Conservation (phyloP, 2,797 vertebrate species). For the Cephalopachus bancanus region DNA sequence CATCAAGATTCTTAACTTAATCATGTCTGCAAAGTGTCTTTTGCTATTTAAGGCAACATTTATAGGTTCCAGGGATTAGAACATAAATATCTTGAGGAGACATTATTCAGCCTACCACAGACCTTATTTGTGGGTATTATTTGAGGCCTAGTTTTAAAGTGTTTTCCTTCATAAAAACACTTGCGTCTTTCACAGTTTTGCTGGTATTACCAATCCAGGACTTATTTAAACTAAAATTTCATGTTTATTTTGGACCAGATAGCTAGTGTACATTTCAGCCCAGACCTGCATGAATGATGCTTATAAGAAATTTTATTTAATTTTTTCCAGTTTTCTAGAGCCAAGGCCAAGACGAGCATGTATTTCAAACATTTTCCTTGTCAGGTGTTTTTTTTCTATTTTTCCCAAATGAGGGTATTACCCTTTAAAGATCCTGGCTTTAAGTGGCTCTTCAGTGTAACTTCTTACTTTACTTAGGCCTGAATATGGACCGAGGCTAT, state of each 20-base stretch:
- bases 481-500: not conserved
- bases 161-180: not conserved
- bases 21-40: not conserved
- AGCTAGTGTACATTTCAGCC: not conserved
- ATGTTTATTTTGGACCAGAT: not conserved
- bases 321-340: not conserved
- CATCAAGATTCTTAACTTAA: not conserved
- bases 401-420: not conserved
- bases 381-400: not conserved
- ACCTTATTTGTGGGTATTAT: not conserved
- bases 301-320: not conserved
- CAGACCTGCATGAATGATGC: not conserved
- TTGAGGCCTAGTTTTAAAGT: not conserved
- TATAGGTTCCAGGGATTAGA: not conserved
- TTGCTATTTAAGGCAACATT: not conserved
- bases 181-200: not conserved
- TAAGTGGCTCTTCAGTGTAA: not conserved
- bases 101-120: not conserved
- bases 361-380: not conserved
- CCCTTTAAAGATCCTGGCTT: not conserved
- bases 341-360: not conserved
- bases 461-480: conserved; percentile 8
- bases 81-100: not conserved
- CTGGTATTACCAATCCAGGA: not conserved
- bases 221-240: conserved; percentile 19